Evolutionary conservation across 2,113 vertebrate genomes (phyloP), one percentile per base, ranked within the genome.

Genomic region (Apodemus speciosus): DNA sequence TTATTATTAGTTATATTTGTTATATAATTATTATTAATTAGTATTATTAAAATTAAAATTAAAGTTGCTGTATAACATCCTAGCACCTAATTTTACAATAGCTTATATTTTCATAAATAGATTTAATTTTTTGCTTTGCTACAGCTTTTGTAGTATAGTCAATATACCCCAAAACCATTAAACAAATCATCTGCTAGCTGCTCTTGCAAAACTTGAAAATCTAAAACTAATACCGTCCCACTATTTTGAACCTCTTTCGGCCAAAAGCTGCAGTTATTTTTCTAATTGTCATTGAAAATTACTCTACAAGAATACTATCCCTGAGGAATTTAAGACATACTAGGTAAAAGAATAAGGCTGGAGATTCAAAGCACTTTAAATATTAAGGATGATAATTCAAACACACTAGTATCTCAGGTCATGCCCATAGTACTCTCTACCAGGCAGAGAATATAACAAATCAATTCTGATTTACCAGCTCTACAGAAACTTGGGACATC

Each of bases 281-380:
- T 21, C 60, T 60, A 96, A 15, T 35, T 51, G 49, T 16, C 25
- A 27, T 6, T n/a, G 40, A 87, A 72, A 94, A 79, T n/a, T 16
- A 60, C 38, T 85, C 23, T 71, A 13, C 35, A 51, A 75, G 8
- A 2, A 92, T 83, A 40, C 43, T 66, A 83, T 9, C 80, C 15
- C 38, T 91, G 75, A 89, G 35, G 49, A 84, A 93, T 71, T 83
- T 69, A 90, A 92, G n/a, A 14, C 4, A n/a, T 91, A 80, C 27
- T 20, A 27, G 35, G 49, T 58, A 71, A 87, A 73, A 86, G 15
- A 77, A 51, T 30, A 69, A 51, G 15, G 21, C 56, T 68, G 4
- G 11, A 43, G n/a, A 71, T 84, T 49, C 71, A 76, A 89, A 10
- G 13, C 32, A n/a, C 76, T 72, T 79, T 15, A 81, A 91, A 87